Conservation (phyloP, 35 echinoderm and acorn worm species). For the Ophiothrix spiculata region DNA sequence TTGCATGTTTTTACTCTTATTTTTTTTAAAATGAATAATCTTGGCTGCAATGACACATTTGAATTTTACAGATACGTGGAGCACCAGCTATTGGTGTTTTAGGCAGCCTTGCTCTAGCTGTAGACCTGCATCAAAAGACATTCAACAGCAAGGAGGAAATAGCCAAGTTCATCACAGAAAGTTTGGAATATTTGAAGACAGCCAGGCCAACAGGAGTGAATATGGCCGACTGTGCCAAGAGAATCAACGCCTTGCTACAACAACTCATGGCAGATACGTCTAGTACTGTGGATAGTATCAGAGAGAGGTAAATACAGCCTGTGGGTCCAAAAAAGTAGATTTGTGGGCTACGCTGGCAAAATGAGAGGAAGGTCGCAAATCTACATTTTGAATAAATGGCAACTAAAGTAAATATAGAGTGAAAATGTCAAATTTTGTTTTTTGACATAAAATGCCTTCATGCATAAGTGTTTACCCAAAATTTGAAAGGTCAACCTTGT, state of each 20-base stretch:
- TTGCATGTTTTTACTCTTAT: too few relatives aligned
- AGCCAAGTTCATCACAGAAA: constrained; percentile 23
- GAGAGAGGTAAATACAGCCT: too few relatives aligned
- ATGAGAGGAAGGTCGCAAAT: too few relatives aligned
- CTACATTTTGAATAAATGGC: too few relatives aligned
- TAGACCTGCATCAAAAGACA: constrained; percentile 48
- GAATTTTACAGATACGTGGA: constrained; percentile 60
- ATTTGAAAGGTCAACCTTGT: too few relatives aligned
- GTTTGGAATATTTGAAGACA: constrained; percentile 73
- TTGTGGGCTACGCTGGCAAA: too few relatives aligned
- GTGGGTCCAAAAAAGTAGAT: too few relatives aligned
- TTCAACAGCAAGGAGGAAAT: constrained; percentile 43
- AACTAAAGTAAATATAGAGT: too few relatives aligned
- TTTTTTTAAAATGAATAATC: too few relatives aligned
- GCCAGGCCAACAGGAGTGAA: constrained; percentile 96
- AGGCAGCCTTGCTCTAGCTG: constrained; percentile 65
- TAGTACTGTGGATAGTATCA: constrained; percentile 27
- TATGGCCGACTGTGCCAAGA: constrained; percentile 59
- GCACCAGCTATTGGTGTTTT: constrained; percentile 87
- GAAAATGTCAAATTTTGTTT: too few relatives aligned
- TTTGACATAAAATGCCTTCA: too few relatives aligned
- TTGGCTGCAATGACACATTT: neutral
- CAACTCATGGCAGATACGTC: constrained; percentile 1
- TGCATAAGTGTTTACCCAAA: too few relatives aligned
- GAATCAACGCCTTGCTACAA: constrained; percentile 33